Evolutionary conservation across 2,888 invertebrate species (phyloP), one percentile per base, ranked within the genome.

Genomic region (Pollenia angustigena): DNA sequence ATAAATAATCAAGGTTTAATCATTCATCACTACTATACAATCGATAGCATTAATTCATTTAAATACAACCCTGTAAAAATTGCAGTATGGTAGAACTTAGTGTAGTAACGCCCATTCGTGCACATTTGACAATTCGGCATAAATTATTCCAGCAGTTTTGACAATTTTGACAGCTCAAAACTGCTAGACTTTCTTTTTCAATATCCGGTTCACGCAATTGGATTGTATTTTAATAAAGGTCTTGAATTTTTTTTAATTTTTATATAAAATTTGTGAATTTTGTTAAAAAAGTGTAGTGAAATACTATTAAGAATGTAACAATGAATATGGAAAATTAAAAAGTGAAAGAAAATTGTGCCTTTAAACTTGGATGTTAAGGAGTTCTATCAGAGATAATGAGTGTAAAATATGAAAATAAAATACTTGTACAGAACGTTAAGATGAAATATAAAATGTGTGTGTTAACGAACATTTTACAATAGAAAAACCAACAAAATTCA

Each of bases 121-220:
- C 52, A 81, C 32, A 9, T 74, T 78, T 85, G 85, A 72, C 85
- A 81, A 23, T 58, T 6, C 18, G 12, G 23, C 58, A 83, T 32
- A 60, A 48, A 10, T 12, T 0, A 18, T 88, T 88, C 84, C 62
- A 79, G 88, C 80, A 88, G 83, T 76, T 88, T 87, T 89, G 87
- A 87, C 88, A 85, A 0, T 88, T 88, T 52, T 89, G 88, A 88
- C 89, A 89, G 66, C 52, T n/a, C 0, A 85, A 85, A 89, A 87
- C 88, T 87, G 88, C 89, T 87, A 60, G 69, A 88, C 90, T 90
- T 90, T 91, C 92, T 92, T 92, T 92, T 91, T 90, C 89, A 86
- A 91, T 90, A 92, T 93, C 92, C 92, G 93, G 91, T 91, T 90
- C 89, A 90, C 90, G 89, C 88, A 90, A 91, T 92, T 91, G 91